Conservation (phyloP, 2,888 invertebrate genomes). For the Orgyia antiqua region DNA sequence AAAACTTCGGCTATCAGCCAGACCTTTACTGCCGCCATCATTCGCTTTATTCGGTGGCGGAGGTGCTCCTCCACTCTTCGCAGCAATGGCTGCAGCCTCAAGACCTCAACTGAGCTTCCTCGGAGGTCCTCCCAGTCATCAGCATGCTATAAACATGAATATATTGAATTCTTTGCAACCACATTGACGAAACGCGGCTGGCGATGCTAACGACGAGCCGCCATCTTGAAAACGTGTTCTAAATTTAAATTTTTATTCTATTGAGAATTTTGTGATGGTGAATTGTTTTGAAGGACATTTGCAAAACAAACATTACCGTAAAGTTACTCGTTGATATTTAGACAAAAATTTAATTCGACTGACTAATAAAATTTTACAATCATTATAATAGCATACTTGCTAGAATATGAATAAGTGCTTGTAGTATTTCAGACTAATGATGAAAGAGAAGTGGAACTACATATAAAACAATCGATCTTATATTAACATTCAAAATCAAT, state of each 20-base stretch:
- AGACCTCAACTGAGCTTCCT: constrained; percentile 79
- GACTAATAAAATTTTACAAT: no score
- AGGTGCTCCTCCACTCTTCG: constrained; percentile 82
- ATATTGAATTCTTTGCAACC: constrained; percentile 77
- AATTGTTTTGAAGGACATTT: constrained; percentile 13
- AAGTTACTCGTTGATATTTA: no score
- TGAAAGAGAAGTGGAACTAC: no score
- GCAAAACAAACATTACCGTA: neutral
- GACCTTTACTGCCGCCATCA: constrained; percentile 86
- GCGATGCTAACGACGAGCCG: constrained; percentile 41
- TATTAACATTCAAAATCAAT: no score
- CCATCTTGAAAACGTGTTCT: constrained; percentile 41
- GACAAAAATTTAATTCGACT: no score
- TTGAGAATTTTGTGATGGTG: no score
- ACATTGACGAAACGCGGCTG: constrained; percentile 74
- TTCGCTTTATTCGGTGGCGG: constrained; percentile 83
- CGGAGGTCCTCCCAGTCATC: constrained; percentile 74
- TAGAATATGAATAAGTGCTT: no score
- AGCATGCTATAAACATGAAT: constrained; percentile 76
- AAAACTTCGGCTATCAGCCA: constrained; percentile 90
- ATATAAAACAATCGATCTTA: no score
- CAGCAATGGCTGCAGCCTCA: constrained; percentile 81
- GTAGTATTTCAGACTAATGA: no score
- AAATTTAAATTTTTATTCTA: constrained; percentile 27
- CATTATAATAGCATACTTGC: no score